A percentile compares a stretch with the other conserved stretches of the same genome.
Evolutionary conservation across 2,797 vertebrate species (phyloP).

Genomic region (Euphonia xanthogaster): DNA sequence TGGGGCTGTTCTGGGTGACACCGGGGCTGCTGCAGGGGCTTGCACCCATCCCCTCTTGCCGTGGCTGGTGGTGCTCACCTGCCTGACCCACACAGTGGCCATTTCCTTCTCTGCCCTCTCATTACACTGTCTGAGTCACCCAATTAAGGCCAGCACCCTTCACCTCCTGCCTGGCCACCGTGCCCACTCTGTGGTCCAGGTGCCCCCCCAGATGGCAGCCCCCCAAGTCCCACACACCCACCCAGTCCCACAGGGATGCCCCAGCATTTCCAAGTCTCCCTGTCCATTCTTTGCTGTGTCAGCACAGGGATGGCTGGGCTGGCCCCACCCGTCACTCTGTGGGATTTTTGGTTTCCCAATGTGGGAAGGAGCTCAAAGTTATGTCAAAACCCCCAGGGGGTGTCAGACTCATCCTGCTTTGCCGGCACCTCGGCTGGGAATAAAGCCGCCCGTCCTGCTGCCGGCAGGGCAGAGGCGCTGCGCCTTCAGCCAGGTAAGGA

Average conservation of each 20-base stretch:
- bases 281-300: fast-evolving
- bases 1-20: background rate
- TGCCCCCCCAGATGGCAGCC: background rate
- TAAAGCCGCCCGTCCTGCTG: background rate
- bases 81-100: background rate
- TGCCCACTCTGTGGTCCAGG: fast-evolving
- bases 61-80: fast-evolving
- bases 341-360: constrained; percentile 44
- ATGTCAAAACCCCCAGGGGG: constrained; percentile 31
- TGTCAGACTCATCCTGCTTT: constrained; percentile 56
- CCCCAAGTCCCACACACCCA: fast-evolving
- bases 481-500: background rate
- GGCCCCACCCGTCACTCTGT: background rate
- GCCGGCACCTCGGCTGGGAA: background rate
- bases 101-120: background rate
- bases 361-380: background rate
- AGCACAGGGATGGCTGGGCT: background rate
- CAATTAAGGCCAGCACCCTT: background rate
- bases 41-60: fast-evolving
- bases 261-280: fast-evolving
- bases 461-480: background rate
- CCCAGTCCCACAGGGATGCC: background rate
- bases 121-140: background rate
- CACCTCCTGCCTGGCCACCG: fast-evolving
- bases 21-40: background rate